Conservation (phyloP, 2,113 vertebrate species). For the Lamprotornis superbus region DNA sequence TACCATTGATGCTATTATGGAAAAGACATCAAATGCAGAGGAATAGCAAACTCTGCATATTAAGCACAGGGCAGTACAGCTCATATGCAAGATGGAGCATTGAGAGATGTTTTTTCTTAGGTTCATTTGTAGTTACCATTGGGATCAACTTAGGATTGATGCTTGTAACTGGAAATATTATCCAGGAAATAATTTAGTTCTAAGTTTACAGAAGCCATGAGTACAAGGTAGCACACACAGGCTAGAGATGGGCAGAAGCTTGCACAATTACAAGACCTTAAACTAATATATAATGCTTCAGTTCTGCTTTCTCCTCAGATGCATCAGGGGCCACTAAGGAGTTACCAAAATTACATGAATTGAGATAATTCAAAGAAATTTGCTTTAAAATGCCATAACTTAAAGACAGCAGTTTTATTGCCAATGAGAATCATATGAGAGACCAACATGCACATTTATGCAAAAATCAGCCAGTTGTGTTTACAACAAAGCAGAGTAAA, state of each 20-base stretch:
- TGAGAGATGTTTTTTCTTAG: neutral
- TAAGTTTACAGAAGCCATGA: neutral
- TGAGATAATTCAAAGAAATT: neutral
- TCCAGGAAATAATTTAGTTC: neutral
- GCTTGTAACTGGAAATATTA: neutral
- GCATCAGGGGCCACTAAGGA: neutral
- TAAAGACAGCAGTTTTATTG: neutral
- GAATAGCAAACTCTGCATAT: neutral
- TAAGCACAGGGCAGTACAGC: neutral
- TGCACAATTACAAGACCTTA: neutral
- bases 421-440: neutral
- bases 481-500: constrained; percentile 5
- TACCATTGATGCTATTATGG: fast-evolving
- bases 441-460: neutral
- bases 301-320: neutral
- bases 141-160: neutral
- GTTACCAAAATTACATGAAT: neutral
- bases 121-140: neutral
- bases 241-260: neutral
- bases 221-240: neutral
- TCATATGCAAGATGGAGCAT: neutral
- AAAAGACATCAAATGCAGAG: neutral
- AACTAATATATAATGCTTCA: neutral
- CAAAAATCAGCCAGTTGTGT: neutral
- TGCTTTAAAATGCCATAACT: neutral